Evolutionary conservation across 2,888 invertebrate genomes (phyloP).

Genomic region (Oasisia sp.): DNA sequence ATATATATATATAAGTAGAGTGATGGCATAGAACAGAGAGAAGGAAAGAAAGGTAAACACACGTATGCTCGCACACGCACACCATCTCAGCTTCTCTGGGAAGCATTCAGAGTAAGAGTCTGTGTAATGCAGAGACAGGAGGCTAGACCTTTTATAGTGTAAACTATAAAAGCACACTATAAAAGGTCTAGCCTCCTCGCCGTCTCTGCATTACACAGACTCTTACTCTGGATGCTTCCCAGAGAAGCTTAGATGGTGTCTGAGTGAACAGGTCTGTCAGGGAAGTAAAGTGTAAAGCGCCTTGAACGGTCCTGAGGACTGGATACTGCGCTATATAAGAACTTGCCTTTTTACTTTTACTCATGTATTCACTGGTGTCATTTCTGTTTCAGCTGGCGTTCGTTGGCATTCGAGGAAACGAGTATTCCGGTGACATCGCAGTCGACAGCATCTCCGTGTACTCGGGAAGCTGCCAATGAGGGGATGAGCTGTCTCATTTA

Average conservation of each 20-base stretch:
- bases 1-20: not conserved
- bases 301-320: too few species aligned
- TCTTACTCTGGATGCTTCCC: too few species aligned
- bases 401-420: not conserved
- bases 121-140: too few species aligned
- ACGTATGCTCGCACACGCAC: not conserved
- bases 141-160: too few species aligned
- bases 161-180: too few species aligned
- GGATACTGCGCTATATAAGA: too few species aligned
- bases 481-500: not conserved
- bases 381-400: not conserved
- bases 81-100: too few species aligned
- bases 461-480: not conserved
- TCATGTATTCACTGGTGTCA: not conserved
- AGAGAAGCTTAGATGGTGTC: too few species aligned
- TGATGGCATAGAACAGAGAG: not conserved
- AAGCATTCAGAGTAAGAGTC: too few species aligned
- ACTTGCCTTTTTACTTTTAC: too few species aligned
- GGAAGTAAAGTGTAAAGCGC: too few species aligned
- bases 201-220: not conserved
- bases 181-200: not conserved
- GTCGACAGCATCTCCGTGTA: not conserved
- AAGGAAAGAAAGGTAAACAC: not conserved
- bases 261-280: too few species aligned
- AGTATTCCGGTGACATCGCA: not conserved